Evolutionary conservation across 2,113 vertebrate genomes (phyloP).

Genomic region (Recurvirostra avosetta): DNA sequence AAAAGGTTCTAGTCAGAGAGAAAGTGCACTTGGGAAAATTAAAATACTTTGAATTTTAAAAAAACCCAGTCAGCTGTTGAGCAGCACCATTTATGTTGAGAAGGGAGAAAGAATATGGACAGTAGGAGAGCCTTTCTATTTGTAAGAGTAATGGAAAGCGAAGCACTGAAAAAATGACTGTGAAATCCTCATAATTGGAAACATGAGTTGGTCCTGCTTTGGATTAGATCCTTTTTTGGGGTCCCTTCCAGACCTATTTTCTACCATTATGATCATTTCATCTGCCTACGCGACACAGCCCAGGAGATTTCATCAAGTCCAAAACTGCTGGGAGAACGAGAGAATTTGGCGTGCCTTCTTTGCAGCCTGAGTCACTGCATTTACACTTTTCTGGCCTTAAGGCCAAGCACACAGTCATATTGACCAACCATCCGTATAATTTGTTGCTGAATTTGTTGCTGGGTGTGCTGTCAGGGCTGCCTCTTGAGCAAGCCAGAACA

Average conservation of each 20-base stretch:
- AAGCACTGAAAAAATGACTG: not conserved
- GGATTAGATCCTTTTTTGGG: not conserved
- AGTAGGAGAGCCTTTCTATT: not conserved
- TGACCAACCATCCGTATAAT: accelerated
- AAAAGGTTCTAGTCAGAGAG: not conserved
- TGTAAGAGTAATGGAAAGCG: not conserved
- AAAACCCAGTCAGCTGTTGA: not conserved
- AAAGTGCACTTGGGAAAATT: not conserved
- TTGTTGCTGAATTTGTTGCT: not conserved
- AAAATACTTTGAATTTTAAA: not conserved
- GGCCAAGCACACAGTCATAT: not conserved
- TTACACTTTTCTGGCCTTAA: not conserved
- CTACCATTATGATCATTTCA: not conserved
- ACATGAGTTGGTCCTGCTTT: not conserved
- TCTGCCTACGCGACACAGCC: not conserved
- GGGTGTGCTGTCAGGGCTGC: not conserved
- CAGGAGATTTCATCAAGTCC: not conserved
- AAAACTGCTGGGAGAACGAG: not conserved
- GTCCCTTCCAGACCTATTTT: not conserved
- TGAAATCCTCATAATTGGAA: not conserved
- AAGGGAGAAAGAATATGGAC: not conserved
- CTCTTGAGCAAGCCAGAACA: not conserved
- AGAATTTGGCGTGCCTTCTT: not conserved
- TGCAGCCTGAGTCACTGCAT: not conserved
- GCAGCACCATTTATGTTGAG: not conserved